Conservation (phyloP, 2,113 vertebrate species). For the Eclectus roratus region DNA sequence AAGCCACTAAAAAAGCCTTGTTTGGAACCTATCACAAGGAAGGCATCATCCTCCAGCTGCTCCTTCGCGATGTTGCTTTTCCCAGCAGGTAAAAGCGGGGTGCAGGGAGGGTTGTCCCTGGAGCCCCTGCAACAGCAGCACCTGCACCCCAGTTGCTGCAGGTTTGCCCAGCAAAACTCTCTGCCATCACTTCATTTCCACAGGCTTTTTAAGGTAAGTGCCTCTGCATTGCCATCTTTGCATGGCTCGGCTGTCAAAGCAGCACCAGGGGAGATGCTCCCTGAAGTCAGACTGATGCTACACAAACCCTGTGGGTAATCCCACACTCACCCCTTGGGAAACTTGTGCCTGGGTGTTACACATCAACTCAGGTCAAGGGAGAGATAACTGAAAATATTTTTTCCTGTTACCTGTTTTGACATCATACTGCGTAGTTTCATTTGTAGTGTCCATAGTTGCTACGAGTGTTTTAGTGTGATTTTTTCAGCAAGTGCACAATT, state of each 20-base stretch:
- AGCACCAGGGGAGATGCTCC: background rate
- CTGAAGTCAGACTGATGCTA: background rate
- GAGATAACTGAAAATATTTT: background rate
- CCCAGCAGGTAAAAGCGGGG: background rate
- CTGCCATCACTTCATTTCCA: accelerated
- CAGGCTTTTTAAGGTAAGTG: background rate
- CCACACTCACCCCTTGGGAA: background rate
- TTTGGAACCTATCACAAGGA: background rate
- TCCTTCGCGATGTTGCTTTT: accelerated
- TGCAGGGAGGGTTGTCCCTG: background rate
- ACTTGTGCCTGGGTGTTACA: background rate
- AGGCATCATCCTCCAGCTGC: background rate
- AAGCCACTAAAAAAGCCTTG: background rate
- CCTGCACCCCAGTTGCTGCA: accelerated
- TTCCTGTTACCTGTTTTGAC: background rate
- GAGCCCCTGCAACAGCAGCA: accelerated
- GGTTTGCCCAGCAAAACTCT: background rate
- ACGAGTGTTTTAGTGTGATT: background rate
- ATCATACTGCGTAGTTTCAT: background rate
- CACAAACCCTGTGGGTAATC: background rate
- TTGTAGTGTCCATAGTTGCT: background rate
- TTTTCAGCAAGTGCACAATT: background rate
- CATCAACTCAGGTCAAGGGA: background rate
- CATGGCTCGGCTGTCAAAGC: accelerated
- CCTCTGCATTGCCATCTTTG: background rate